Base-by-base conservation (phyloP, 2,888 invertebrate genomes). In the Synanthedon vespiformis region DNA sequence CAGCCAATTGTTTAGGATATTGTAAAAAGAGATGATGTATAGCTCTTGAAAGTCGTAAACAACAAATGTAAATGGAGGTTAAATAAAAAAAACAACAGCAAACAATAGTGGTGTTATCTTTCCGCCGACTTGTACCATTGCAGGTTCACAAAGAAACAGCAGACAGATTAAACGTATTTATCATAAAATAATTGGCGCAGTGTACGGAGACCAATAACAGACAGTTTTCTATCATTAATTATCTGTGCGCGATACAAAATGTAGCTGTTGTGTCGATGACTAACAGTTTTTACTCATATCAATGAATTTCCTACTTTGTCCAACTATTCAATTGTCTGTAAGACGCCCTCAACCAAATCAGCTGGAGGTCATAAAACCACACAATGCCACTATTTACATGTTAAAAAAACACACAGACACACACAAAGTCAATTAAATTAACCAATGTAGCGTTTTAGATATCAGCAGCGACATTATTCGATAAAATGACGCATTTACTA, bases 401-500 rank as follows among this genome's bases (percentile, higher is more conserved):
- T 58, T 58, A 48, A 56, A 11, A 13, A 18, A 48, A 18, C 14
- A 8, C 22, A 48, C 48, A 14, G 22, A 48, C 22, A 12, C 8
- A 48, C 11, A 14, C 48, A 10, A 34, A 16, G 22, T 18, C 48
- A 12, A 56, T 58, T 58, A 54, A 58, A 64, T 58, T 60, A 59
- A 55, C 53, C 63, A 68, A 70, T 67, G 67, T 63, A 66, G 63
- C 68, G 59, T 64, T 71, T 73, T 67, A 59, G 62, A 68, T 65
- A 67, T 68, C 62, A 67, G 70, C 70, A 64, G 66, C 62, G 61
- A 76, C 72, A 76, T 69, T 82, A 81, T 82, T 80, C 71, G 72
- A 79, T 82, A 84, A 84, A 85, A 87, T 88, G 85, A 88, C 88
- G 88, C 88, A 88, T 87, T 87, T 85, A 82, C 82, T 76, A 79